Evolutionary conservation across 1,140 invertebrate species (phyloP).

Genomic region (Drosophila seguyi): DNA sequence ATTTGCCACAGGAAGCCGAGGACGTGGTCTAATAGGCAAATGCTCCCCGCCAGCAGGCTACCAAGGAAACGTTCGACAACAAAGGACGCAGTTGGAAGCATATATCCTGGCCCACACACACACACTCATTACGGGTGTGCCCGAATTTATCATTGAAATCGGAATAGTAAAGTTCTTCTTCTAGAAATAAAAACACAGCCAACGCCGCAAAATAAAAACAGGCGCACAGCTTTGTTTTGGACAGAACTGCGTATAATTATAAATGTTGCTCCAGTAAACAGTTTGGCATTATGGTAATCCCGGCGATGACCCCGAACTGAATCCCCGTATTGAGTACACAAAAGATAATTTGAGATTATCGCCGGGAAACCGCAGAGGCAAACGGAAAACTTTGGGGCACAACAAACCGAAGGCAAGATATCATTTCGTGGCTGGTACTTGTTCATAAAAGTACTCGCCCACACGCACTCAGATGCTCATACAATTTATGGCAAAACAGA

Average conservation of each 20-base stretch:
- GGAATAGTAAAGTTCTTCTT: constrained; percentile 19
- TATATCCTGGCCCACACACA: constrained; percentile 34
- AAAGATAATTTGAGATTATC: constrained; percentile 53
- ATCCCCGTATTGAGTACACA: constrained; percentile 14
- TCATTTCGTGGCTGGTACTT: constrained; percentile 41
- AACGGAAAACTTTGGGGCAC: constrained; percentile 40
- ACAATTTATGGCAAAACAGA: constrained; percentile 81
- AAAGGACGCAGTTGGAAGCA: constrained; percentile 28
- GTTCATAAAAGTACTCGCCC: constrained; percentile 49
- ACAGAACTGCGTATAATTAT: constrained; percentile 29
- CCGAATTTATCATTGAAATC: constrained; percentile 30
- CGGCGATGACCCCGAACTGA: constrained; percentile 7
- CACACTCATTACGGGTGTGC: constrained; percentile 21
- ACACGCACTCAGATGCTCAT: constrained; percentile 41
- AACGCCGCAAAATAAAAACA: constrained; percentile 7
- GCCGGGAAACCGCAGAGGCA: constrained; percentile 42
- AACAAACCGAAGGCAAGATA: constrained; percentile 45
- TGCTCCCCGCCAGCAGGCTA: constrained; percentile 32
- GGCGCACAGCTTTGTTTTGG: not conserved
- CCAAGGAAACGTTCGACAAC: constrained; percentile 41
- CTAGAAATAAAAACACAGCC: constrained; percentile 5
- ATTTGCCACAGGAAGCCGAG: constrained; percentile 53
- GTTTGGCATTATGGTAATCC: constrained; percentile 30
- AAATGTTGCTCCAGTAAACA: constrained; percentile 20
- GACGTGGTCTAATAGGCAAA: constrained; percentile 53